Evolutionary conservation across 2,797 vertebrate genomes (phyloP).

Genomic region (Hippocampus kuda): DNA sequence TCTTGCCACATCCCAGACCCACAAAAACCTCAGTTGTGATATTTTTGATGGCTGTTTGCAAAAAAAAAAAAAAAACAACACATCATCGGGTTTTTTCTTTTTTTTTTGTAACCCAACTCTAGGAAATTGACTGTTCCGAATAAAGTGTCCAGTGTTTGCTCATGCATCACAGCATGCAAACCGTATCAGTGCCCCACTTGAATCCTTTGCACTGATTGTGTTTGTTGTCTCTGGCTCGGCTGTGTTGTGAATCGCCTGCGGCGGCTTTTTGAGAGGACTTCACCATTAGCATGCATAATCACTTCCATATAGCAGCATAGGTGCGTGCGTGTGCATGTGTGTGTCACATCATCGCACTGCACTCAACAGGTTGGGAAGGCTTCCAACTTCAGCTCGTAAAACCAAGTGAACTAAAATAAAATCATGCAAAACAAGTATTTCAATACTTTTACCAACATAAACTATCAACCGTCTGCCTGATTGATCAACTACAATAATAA

Average conservation of each 20-base stretch:
- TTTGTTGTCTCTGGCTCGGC: constrained; percentile 62
- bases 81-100: too few relatives aligned
- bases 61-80: neutral
- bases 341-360: constrained; percentile 1
- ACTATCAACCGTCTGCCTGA: neutral
- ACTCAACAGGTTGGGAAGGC: neutral
- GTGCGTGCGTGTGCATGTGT: constrained; percentile 38
- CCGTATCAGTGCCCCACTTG: constrained; percentile 10
- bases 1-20: too few relatives aligned
- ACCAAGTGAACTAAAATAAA: neutral
- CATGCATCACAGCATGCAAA: constrained; percentile 1
- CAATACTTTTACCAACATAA: neutral
- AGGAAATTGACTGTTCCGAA: neutral
- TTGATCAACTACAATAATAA: neutral
- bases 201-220: constrained; percentile 45
- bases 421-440: neutral
- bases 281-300: constrained; percentile 58
- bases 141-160: neutral
- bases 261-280: constrained; percentile 37
- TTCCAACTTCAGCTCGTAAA: neutral
- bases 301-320: constrained; percentile 58
- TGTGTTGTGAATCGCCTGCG: constrained; percentile 57
- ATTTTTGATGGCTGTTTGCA: neutral
- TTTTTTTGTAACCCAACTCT: neutral
- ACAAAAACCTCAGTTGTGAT: too few relatives aligned